Base-by-base conservation (phyloP, 2,113 vertebrate genomes). In the Machaerirhynchus nigripectus region DNA sequence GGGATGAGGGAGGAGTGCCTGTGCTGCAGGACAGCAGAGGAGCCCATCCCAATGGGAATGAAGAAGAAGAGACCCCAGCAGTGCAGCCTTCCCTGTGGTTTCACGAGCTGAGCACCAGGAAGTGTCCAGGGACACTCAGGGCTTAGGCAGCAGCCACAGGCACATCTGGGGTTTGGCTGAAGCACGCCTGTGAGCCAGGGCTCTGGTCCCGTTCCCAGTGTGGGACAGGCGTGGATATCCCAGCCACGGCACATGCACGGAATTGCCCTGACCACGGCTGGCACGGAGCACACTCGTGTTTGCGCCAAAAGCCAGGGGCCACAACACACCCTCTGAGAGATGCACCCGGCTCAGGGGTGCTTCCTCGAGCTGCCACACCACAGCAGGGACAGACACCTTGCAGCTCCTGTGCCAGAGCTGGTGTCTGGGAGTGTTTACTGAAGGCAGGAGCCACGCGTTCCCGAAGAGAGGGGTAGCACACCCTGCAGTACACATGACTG, bases 301-400 rank as follows among this genome's bases (percentile, higher is more conserved):
- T 37, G 94, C 93, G 71, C 35, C 15, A 23, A 76, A 92, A 94
- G 63, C 60, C 87, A 79, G 27, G 68, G 80, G 37, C 84, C 84
- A 56, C 81, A 47, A 26, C 59, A 73, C 52, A 95, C 70, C 70
- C 87, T 42, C 53, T 10, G 8, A 84, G 91, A 95, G 74, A 84
- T 70, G 84, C 83, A 56, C 39, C 22, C 46, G 79, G 92, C 44
- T 52, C 47, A 37, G 76, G 57, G 55, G 31, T 24, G 22, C 47
- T 89, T 92, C 57, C 92, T 27, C 79, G 94, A 70, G 61, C 47
- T 70, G 91, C 86, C 86, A 76, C 90, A 40, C 69, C 78, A 80
- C 91, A 92, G 74, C 31, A 82, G 95, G 88, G 82, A 69, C 91
- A 94, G 65, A 65, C 71, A 82, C 84, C 91, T 90, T 70, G 35